Base-by-base conservation (phyloP, 2,797 vertebrate species). In the Enteromius radiatus region DNA sequence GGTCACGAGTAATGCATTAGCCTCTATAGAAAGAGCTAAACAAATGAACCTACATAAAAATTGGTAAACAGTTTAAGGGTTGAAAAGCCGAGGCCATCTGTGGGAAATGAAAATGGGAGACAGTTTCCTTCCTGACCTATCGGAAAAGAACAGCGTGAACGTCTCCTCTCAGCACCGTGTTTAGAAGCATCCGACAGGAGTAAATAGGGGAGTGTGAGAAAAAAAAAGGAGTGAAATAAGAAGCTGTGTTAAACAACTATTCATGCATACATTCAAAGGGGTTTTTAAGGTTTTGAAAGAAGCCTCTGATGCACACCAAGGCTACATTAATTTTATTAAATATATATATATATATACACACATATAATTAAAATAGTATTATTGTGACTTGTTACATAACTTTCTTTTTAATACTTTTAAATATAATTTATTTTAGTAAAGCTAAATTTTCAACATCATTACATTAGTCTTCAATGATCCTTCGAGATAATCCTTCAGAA, bases 41-140 rank as follows among this genome's bases (percentile, higher is more conserved):
- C 63, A 86, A 78, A n/a, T 33, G 59, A 78, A 65, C 61, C 41
- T 88, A 91, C 88, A 89, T 92, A 93, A 93, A 94, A 95, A 95
- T 93, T 95, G 91, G 91, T 86, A 90, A 92, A 92, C 91, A 93
- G 93, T 93, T 93, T 94, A 95, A 93, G 91, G 92, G 76, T 82
- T 87, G 89, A 87, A 86, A 92, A 93, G 94, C 89, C 15, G 68
- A 89, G 87, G 88, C 92, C 93, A 94, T 94, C 94, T 92, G 91
- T 91, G 92, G 96, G 95, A 97, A 97, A 96, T 97, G 94, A 95
- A 96, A 95, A 94, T 69, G 93, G 96, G 94, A 97, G 96, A 97
- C 96, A 81, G 91, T 89, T 97, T 98, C 96, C 97, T 97, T 98
- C 96, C 97, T 96, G 92, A 88, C 90, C 91, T 91, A 93, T 95